Conservation (phyloP, 2,888 invertebrate species). For the Adelphocoris suturalis region DNA sequence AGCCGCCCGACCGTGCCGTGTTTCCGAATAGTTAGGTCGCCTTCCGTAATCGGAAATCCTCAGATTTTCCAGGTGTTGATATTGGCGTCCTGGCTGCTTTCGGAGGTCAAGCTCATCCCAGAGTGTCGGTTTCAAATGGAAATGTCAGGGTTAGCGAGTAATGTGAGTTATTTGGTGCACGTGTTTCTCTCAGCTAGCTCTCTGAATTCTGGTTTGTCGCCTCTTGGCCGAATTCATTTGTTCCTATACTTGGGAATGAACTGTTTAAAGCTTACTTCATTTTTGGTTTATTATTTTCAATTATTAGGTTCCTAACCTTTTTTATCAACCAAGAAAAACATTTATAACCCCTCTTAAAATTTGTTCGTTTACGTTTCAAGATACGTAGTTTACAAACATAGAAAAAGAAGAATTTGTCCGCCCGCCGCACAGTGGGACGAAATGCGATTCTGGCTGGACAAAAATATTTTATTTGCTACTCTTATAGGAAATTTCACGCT, state of each 20-base stretch:
- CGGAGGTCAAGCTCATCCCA: neutral
- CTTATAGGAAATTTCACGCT: too few species aligned
- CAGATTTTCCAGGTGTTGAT: neutral
- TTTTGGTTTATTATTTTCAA: too few species aligned
- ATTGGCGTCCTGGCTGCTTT: neutral
- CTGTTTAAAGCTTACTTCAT: too few species aligned
- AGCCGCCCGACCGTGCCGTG: neutral
- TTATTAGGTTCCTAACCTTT: too few species aligned
- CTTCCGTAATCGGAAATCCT: neutral
- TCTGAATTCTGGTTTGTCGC: neutral
- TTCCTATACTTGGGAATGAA: neutral
- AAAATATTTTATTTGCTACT: too few species aligned
- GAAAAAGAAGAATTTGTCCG: too few species aligned
- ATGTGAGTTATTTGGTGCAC: constrained; percentile 47
- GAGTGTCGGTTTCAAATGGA: neutral
- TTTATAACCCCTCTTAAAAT: too few species aligned
- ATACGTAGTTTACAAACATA: too few species aligned
- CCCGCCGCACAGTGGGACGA: too few species aligned
- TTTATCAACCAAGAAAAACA: too few species aligned
- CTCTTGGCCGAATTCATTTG: neutral
- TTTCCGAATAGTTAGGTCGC: neutral
- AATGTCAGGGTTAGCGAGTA: constrained; percentile 30
- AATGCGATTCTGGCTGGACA: too few species aligned
- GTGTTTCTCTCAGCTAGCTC: neutral
- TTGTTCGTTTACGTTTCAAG: too few species aligned